phyloP scores from a whole-genome alignment of 2,888 invertebrate species.

The Cylloceria caligata region DNA sequence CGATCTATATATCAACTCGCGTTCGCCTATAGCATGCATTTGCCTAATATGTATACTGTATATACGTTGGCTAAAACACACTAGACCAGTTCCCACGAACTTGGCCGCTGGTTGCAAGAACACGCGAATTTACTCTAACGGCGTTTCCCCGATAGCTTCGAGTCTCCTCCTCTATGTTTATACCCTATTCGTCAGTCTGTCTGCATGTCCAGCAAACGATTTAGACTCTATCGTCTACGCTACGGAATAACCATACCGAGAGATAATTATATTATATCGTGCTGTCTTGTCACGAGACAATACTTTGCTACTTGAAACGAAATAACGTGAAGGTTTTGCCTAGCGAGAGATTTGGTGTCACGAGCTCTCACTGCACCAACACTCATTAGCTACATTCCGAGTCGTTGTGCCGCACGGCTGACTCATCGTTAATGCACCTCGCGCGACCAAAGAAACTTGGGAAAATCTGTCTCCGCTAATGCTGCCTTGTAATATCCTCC shows the following conservation, averaged over 20 bases:
- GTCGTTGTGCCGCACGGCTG: conserved; percentile 74
- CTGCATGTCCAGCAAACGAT: conserved; percentile 4
- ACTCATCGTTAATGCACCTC: conserved; percentile 80
- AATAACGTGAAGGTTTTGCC: conserved; percentile 44
- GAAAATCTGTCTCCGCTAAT: conserved; percentile 42
- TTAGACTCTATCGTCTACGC: not conserved
- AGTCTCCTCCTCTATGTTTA: conserved; percentile 7
- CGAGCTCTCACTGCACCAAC: conserved; percentile 68
- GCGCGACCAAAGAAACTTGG: conserved; percentile 53
- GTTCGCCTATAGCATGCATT: not conserved
- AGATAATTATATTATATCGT: conserved; percentile 46
- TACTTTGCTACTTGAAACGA: conserved; percentile 18
- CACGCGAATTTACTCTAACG: conserved; percentile 80
- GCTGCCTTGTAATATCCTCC: conserved; percentile 1
- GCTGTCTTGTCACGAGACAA: conserved; percentile 40
- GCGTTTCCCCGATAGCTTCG: conserved; percentile 68
- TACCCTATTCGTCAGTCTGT: conserved; percentile 24
- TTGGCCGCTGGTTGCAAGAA: conserved; percentile 67
- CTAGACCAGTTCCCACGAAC: conserved; percentile 83
- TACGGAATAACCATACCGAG: conserved; percentile 5
- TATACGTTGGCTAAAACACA: conserved; percentile 72
- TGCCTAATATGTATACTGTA: not conserved
- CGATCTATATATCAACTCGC: not conserved
- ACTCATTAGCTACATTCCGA: conserved; percentile 84
- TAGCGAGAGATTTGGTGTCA: conserved; percentile 25